A percentile compares a stretch with the other conserved stretches of the same genome.
These are phyloP conservation scores for Corythucha ciliata DNA, from an alignment of 2,888 invertebrate genomes.

Conservation along the genomic window DNA sequence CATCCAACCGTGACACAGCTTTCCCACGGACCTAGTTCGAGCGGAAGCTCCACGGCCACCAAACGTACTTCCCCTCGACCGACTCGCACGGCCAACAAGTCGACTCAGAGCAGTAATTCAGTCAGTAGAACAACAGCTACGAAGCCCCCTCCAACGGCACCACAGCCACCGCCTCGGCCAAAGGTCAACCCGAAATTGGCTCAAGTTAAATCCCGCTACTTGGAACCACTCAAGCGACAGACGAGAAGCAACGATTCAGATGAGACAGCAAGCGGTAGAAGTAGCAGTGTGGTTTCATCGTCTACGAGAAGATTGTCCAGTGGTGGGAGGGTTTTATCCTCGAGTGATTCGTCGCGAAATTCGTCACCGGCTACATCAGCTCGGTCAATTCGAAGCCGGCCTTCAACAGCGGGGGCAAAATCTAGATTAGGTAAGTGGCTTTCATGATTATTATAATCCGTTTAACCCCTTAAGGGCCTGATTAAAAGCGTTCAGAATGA, in stretches of 20 bases:
- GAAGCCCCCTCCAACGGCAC: constrained; percentile 5
- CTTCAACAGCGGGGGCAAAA: too few species aligned
- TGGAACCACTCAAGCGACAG: constrained; percentile 45
- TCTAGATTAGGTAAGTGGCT: too few species aligned
- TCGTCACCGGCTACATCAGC: constrained; percentile 59
- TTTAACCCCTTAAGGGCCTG: too few species aligned
- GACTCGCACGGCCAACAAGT: not conserved
- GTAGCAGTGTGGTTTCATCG: too few species aligned
- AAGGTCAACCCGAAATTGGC: constrained; percentile 25
- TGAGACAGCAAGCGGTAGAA: constrained; percentile 13
- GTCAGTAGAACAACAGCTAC: not conserved
- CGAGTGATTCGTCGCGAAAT: constrained; percentile 59
- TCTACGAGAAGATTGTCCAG: constrained; percentile 43
- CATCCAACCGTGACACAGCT: not conserved
- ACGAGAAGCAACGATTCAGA: constrained; percentile 17
- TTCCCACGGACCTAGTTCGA: not conserved
- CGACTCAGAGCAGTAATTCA: not conserved
- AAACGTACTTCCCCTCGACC: not conserved
- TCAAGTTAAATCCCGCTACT: constrained; percentile 51
- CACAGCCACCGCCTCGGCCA: constrained; percentile 18
- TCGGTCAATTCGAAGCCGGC: too few species aligned
- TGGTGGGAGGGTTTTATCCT: constrained; percentile 46
- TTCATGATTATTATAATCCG: too few species aligned
- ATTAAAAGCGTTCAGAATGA: too few species aligned
- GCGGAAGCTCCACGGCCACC: not conserved